Evolutionary conservation across 2,797 vertebrate species (phyloP), one percentile per base, ranked within the genome.

Genomic region (Mormyrus hasselquistii): DNA sequence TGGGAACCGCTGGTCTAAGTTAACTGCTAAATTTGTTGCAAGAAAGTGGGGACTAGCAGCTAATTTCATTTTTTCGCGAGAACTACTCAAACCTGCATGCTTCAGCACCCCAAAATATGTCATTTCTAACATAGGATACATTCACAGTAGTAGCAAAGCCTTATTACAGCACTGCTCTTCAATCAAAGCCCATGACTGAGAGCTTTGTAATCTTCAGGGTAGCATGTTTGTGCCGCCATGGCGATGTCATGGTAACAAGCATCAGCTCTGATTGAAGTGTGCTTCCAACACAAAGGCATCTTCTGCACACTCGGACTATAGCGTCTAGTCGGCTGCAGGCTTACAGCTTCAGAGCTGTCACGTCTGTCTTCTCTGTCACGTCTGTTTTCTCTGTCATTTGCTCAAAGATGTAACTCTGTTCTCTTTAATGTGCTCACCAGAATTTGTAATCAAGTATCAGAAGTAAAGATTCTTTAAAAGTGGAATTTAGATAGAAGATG

Each of bases 311-410:
- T 34, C 22, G 16, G n/a, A 50, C 59, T 12, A 1, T 29, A 34
- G 16, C 9, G 5, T 19, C 38, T 41, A 19, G 73, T 29, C 50
- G 19, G 29, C 69, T 14, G 29, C 53, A 14, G 29, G 16, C 88
- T 92, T 88, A 91, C 89, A 9, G 8, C 34, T 57, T 90, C 91
- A 91, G 94, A 94, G 91, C 90, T 94, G 94, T 95, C 93, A 94
- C 92, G 92, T 91, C 92, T 92, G 91, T 93, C 89, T 83, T 65
- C 44, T 91, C 25, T 79, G 4, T 19, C 88, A 53, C 92, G 92
- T 91, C 92, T 92, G 91, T 93, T 89, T 83, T 65, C 44, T 91
- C 25, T 79, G 4, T 19, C 88, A 53, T 88, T 88, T 87, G 55
- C 76, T 62, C 93, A 94, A 91, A 90, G 89, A 92, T 93, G 10